Conservation (phyloP, 1,140 invertebrate genomes). For the Copidosoma floridanum region DNA sequence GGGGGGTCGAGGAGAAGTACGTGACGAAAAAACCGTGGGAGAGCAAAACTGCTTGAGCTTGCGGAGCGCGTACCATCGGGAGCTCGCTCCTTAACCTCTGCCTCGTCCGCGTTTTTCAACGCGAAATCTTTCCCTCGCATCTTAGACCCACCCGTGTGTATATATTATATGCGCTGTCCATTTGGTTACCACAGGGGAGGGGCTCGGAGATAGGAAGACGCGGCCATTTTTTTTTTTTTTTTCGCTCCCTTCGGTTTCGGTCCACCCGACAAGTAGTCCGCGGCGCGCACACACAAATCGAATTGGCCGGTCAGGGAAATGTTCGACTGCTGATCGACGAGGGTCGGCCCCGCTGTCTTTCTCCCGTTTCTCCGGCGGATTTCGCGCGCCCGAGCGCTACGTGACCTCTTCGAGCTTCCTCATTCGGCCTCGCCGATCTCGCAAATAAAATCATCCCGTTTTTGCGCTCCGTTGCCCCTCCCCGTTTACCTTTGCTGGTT, state of each 20-base stretch:
- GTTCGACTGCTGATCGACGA: constrained; percentile 21
- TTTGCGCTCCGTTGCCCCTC: neutral
- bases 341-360: neutral
- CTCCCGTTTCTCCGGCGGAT: neutral
- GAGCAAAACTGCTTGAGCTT: constrained; percentile 54
- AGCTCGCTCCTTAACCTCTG: constrained; percentile 47
- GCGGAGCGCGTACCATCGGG: constrained; percentile 44
- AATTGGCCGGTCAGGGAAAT: constrained; percentile 41
- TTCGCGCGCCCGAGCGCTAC: neutral
- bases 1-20: too few species aligned
- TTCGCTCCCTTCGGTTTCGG: neutral
- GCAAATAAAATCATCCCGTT: constrained; percentile 6
- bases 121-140: constrained; percentile 30
- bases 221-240: constrained; percentile 27
- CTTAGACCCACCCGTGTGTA: neutral
- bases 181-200: too few species aligned
- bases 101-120: constrained; percentile 54
- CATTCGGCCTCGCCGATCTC: neutral
- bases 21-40: too few species aligned
- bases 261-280: too few species aligned
- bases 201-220: neutral
- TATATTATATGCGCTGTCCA: too few species aligned
- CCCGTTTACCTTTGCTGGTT: neutral
- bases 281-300: constrained; percentile 45
- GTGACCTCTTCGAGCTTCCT: neutral